Base-by-base conservation (phyloP, 2,113 vertebrate species). In the Budorcas taxicolor region DNA sequence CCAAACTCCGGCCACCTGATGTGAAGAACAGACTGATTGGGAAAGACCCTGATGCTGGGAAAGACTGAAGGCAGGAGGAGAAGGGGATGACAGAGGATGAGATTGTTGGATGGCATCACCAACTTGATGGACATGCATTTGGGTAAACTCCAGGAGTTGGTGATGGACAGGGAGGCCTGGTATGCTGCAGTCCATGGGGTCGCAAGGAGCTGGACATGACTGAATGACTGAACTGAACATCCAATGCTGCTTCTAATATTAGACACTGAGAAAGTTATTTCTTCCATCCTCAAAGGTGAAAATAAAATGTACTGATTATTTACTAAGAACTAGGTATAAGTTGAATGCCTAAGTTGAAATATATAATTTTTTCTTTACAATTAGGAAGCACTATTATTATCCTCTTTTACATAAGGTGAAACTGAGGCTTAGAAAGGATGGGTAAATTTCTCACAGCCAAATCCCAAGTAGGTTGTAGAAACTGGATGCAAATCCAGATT, bases 291-390 rank as follows among this genome's bases (percentile, higher is more conserved):
- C 43, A 81, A 92, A 90, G 33, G 45, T 91, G 91, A 96, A 95
- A 90, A 94, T 89, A 87, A 93, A 94, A 40, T 80, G 82, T 90
- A 58, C 12, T 52, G n/a, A 76, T 31, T 2, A 83, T 64, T 96
- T 97, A 55, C 21, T 95, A 78, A 80, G 43, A 91, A 74, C 31
- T 10, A 86, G 31, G 16, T 67, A 82, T 89, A 64, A 62, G 7
- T 87, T 95, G 86, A 98, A 10, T 74, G 29, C 33, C 93, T 15
- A 91, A 71, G n/a, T 85, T 87, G 45, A 96, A 87, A 91, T 93
- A 81, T 52, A 12, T 89, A 87, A 94, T 95, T 91, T 94, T 84
- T 95, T 96, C 50, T 31, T 90, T 52, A 87, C 14, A 76, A 36
- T 84, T 87, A 91, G 52, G n/a, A 95, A 31, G 25, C 15, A 60